Percentiles rank a stretch among this genome's conserved stretches.
These are phyloP conservation scores for Chalcis sispes DNA, from an alignment of 2,888 invertebrate species.

Conservation along the genomic window DNA sequence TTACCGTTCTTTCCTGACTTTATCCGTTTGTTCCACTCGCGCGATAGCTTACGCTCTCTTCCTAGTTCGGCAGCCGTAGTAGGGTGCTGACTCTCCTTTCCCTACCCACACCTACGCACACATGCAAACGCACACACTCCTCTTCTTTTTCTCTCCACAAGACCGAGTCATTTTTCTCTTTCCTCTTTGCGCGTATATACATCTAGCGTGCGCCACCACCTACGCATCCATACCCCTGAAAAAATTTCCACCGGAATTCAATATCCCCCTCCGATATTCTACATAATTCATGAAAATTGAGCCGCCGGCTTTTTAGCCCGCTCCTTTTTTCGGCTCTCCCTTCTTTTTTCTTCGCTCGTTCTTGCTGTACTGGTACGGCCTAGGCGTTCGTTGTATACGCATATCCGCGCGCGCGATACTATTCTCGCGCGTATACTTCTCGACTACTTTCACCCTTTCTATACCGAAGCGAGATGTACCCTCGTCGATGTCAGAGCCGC, in stretches of 20 bases:
- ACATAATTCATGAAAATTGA: conserved; percentile 75
- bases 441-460: conserved; percentile 31
- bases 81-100: conserved; percentile 18
- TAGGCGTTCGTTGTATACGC: background rate
- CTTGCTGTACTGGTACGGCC: too few relatives aligned
- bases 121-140: too few relatives aligned
- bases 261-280: conserved; percentile 71
- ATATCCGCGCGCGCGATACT: conserved; percentile 1
- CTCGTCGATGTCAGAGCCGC: conserved; percentile 42
- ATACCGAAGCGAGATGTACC: background rate
- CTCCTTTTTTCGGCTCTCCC: conserved; percentile 42
- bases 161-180: conserved; percentile 44
- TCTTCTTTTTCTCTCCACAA: background rate
- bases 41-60: too few relatives aligned
- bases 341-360: conserved; percentile 29
- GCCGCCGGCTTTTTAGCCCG: conserved; percentile 70
- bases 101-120: conserved; percentile 22
- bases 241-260: conserved; percentile 71
- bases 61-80: too few relatives aligned
- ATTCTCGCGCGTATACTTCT: conserved; percentile 30
- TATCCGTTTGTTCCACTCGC: too few relatives aligned
- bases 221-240: conserved; percentile 70
- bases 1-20: too few relatives aligned
- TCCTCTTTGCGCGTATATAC: conserved; percentile 57
- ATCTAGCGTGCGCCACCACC: conserved; percentile 64